Evolutionary conservation across 2,113 vertebrate genomes (phyloP).

Genomic region (Asarcornis scutulata): DNA sequence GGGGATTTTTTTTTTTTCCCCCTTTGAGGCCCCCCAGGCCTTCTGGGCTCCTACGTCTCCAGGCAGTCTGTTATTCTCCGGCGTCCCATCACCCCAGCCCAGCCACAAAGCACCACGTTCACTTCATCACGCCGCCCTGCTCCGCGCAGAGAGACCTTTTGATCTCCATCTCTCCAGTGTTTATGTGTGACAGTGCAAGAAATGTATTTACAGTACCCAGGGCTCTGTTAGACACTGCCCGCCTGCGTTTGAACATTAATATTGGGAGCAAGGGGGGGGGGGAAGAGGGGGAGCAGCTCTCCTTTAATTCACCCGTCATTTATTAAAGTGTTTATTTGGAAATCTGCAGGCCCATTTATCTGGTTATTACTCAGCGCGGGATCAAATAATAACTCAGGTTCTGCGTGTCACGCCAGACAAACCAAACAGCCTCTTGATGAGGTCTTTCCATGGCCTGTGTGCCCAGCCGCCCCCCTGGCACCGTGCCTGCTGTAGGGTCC

Average conservation of each 20-base stretch:
- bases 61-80: constrained; percentile 72
- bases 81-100: constrained; percentile 69
- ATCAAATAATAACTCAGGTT: constrained; percentile 72
- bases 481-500: background rate
- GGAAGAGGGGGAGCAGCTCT: background rate
- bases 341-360: constrained; percentile 69
- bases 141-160: constrained; percentile 72
- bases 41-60: constrained; percentile 73
- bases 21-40: constrained; percentile 76
- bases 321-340: constrained; percentile 81
- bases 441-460: background rate
- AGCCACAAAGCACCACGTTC: constrained; percentile 66
- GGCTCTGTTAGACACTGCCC: constrained; percentile 56
- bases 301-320: constrained; percentile 73
- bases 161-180: constrained; percentile 75
- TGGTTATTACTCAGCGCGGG: constrained; percentile 73
- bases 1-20: constrained; percentile 51
- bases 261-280: background rate
- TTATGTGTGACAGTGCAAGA: constrained; percentile 73
- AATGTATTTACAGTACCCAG: constrained; percentile 63
- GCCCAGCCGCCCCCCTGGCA: constrained; percentile 2
- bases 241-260: constrained; percentile 58
- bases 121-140: constrained; percentile 68
- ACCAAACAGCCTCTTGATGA: constrained; percentile 44
- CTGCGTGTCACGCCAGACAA: constrained; percentile 62